Conservation (phyloP, 2,888 invertebrate genomes). For the Leucophora obtusa region DNA sequence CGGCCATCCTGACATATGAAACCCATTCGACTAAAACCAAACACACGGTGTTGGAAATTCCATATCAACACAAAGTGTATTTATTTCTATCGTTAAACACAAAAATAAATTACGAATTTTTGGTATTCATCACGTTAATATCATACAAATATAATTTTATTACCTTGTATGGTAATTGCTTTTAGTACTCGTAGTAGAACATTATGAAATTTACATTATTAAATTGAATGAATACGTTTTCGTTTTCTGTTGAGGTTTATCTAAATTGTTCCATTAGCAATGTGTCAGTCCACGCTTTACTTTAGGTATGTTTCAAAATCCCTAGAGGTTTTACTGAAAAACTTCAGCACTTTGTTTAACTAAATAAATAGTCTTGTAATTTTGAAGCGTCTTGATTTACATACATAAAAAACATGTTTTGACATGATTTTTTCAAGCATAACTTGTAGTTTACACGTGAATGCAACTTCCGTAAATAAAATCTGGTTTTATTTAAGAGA, state of each 20-base stretch:
- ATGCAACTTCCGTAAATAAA: slow-evolving; percentile 17
- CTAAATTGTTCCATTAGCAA: background rate
- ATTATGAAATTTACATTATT: background rate
- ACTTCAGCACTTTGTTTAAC: background rate
- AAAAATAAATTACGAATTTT: background rate
- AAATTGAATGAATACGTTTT: background rate
- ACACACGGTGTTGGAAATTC: background rate
- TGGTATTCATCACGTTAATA: background rate
- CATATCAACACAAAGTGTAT: too few relatives aligned
- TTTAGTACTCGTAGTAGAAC: too few relatives aligned
- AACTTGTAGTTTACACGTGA: slow-evolving; percentile 26
- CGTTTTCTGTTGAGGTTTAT: background rate
- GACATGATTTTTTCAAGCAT: background rate
- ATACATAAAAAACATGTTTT: slow-evolving; percentile 35
- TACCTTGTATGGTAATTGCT: background rate
- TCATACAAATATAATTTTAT: background rate
- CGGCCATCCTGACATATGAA: slow-evolving; percentile 67
- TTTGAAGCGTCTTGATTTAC: background rate
- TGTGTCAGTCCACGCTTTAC: too few relatives aligned
- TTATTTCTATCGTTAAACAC: background rate
- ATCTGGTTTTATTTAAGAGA: slow-evolving; percentile 6
- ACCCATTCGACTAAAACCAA: background rate
- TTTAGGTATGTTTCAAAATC: background rate
- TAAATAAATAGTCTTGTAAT: background rate
- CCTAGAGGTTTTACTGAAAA: background rate